Evolutionary conservation across 2,113 vertebrate species (phyloP).

Genomic region (Antigone vipio): DNA sequence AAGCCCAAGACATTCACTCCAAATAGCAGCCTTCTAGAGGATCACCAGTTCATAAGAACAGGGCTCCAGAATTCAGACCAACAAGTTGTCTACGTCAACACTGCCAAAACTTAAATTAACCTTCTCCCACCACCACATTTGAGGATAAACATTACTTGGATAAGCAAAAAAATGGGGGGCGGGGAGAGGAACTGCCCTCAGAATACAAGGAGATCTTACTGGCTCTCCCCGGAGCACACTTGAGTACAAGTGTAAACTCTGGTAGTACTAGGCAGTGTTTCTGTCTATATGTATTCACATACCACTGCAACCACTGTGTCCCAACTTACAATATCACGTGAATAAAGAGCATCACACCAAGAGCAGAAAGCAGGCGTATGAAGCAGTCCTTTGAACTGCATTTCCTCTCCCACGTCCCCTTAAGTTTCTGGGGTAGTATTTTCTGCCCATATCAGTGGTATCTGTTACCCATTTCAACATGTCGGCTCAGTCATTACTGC

Average conservation of each 20-base stretch:
- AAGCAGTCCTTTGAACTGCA: background rate
- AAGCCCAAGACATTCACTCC: background rate
- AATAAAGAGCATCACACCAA: background rate
- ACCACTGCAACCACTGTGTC: background rate
- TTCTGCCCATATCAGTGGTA: background rate
- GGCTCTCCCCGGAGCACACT: background rate
- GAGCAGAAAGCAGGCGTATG: fast-evolving
- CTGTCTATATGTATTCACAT: background rate
- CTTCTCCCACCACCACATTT: background rate
- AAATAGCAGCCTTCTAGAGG: background rate
- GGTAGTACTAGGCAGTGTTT: background rate
- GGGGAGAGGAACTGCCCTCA: too few species aligned
- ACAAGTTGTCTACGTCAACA: background rate
- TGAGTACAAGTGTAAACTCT: background rate
- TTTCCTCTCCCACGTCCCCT: background rate
- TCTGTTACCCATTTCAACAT: background rate
- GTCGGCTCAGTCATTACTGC: fast-evolving
- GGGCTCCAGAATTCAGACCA: background rate
- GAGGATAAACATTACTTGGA: background rate
- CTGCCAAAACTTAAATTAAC: background rate
- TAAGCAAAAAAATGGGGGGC: background rate
- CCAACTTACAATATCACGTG: fast-evolving
- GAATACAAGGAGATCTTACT: too few species aligned
- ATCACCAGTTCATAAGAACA: background rate
- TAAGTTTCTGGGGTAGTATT: background rate